Evolutionary conservation across 2,888 invertebrate genomes (phyloP).

Genomic region (Parascotia fuliginaria): DNA sequence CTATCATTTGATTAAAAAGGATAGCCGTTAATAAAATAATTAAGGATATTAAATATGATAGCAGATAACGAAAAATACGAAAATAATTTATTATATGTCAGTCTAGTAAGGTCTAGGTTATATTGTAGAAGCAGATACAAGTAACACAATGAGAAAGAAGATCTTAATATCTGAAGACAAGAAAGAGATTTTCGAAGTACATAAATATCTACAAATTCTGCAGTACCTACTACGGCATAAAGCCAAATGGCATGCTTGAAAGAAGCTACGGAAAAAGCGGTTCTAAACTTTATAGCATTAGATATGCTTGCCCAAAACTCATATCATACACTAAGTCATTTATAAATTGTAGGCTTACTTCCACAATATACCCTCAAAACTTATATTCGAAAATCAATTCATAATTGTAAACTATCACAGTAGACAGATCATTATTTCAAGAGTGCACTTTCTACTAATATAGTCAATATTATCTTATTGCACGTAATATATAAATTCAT

Average conservation of each 20-base stretch:
- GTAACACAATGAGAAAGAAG: not conserved
- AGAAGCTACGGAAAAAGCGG: no score
- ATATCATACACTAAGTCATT: not conserved
- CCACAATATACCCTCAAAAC: conserved; percentile 19
- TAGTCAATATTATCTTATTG: conserved; percentile 43
- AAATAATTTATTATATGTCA: conserved; percentile 21
- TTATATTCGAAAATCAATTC: conserved; percentile 5
- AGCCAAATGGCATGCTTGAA: no score
- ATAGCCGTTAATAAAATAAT: no score
- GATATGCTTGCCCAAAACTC: no score
- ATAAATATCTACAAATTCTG: no score
- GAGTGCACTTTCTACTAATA: conserved; percentile 32
- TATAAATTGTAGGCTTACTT: not conserved
- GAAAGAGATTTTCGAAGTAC: not conserved
- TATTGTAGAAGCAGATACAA: conserved; percentile 3
- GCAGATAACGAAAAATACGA: conserved; percentile 4
- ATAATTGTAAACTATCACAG: conserved; percentile 51
- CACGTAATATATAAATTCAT: conserved; percentile 38
- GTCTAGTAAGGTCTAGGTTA: conserved; percentile 19
- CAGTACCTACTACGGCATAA: no score
- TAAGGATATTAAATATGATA: no score
- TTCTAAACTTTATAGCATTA: no score
- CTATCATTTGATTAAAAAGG: conserved; percentile 1
- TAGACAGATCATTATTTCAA: conserved; percentile 52
- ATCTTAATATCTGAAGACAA: not conserved